phyloP scores from a whole-genome alignment of 2,888 invertebrate species.

The Anagyrus pseudococci region DNA sequence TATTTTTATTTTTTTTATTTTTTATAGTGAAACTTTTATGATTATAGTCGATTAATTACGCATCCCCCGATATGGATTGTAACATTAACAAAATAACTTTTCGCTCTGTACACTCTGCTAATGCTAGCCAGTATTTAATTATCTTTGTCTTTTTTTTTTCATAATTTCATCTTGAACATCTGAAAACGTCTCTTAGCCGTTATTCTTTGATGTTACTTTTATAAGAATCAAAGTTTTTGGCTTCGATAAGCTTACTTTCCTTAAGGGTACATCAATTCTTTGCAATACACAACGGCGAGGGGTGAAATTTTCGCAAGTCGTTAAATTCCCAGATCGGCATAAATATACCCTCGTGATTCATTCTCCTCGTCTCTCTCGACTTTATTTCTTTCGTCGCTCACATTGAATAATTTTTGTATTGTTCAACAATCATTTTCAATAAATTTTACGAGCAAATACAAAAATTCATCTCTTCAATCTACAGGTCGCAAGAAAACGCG shows the following conservation, averaged over 20 bases:
- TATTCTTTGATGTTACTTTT: constrained; percentile 11
- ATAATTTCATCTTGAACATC: constrained; percentile 17
- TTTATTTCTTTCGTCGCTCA: constrained; percentile 2
- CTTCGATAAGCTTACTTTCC: constrained; percentile 9
- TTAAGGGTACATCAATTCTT: constrained; percentile 18
- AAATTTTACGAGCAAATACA: constrained; percentile 35
- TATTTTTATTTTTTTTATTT: constrained; percentile 20
- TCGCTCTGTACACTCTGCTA: constrained; percentile 44
- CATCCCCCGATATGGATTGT: constrained; percentile 44
- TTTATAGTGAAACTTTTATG: constrained; percentile 39
- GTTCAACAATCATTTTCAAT: constrained; percentile 34
- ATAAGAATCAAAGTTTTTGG: constrained; percentile 16
- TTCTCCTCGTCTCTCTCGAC: constrained; percentile 4
- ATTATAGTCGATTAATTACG: constrained; percentile 42
- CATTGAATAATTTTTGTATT: constrained; percentile 22
- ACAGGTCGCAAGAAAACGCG: constrained; percentile 9
- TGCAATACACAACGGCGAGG: too few relatives aligned
- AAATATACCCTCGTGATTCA: constrained; percentile 10
- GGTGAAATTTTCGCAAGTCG: too few relatives aligned
- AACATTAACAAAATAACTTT: constrained; percentile 51
- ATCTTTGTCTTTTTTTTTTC: constrained; percentile 25
- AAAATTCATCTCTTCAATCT: constrained; percentile 21
- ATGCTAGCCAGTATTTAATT: constrained; percentile 41
- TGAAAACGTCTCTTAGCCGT: constrained; percentile 9
- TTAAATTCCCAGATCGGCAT: too few relatives aligned